Base-by-base conservation (phyloP, 2,888 invertebrate species). In the Julus scanicus region DNA sequence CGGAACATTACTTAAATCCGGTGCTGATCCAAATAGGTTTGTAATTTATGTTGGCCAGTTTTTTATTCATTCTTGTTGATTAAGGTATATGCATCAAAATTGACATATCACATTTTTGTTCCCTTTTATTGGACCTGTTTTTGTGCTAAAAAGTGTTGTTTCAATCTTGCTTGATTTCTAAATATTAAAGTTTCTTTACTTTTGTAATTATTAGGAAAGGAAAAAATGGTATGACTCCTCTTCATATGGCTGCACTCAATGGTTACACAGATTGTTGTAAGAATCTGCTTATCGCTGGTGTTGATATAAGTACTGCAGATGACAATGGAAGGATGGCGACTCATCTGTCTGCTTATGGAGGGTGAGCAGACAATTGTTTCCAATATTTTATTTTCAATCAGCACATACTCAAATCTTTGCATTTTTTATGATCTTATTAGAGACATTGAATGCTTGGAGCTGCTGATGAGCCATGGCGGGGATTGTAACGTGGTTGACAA, bases 311-410 rank as follows among this genome's bases (percentile, higher is more conserved):
- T 91, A 93, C 93, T 6, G 92, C 92, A 87, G 95, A 95, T 91
- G 93, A 94, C 90, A 92, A 92, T 57, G 94, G 94, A 17, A 93
- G 94, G 89, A 95, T 94, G 0, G 93, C 94, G 49, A 92, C 94
- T 57, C 95, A 95, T 91, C 94, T 94, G 88, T 94, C 94, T 85
- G 94, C 95, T 3, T 94, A 94, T 90, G 94, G 94, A 91, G 94
- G 93, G 92, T 92, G 90, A 89, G 91, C 11, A 20, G 8, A 3
- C 2, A 13, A 37, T 53, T 53, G 15, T 6, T 6, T 86, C 53
- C 13, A 40, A 40, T 15, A 37, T 84, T 5, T 15, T 8, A 8
- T 48, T 44, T 15, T 37, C 17, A 15, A 40, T 11, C n/a, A n/a
- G n/a, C n/a, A n/a, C 1, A 9, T 40, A n/a, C 11, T 15, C 4